phyloP scores from a whole-genome alignment of 2,113 vertebrate genomes.

The Carollia perspicillata region DNA sequence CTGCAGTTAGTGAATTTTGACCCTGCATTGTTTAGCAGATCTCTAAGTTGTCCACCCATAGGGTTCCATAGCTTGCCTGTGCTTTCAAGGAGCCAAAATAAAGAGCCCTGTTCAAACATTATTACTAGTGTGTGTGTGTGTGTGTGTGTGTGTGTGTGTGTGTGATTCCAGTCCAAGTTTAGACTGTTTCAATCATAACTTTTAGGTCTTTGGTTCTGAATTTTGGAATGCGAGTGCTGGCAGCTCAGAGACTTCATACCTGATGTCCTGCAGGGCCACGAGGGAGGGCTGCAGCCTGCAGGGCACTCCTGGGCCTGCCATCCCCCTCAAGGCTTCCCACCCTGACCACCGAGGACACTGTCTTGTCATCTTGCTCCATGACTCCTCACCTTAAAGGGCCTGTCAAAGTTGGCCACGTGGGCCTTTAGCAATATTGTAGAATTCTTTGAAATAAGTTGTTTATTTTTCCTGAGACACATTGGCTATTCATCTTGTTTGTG shows the following conservation, averaged over 20 bases:
- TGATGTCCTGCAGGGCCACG: not conserved
- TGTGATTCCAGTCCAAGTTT: not conserved
- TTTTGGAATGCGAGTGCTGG: not conserved
- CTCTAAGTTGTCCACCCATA: not conserved
- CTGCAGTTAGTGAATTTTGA: not conserved
- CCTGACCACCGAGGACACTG: not conserved
- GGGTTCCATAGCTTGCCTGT: not conserved
- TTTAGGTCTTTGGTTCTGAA: not conserved
- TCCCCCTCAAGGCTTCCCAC: not conserved
- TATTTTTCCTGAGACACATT: slow-evolving; percentile 49
- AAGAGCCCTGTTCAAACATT: not conserved
- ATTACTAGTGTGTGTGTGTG: not conserved
- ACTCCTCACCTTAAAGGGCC: slow-evolving; percentile 9
- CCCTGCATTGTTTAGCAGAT: not conserved
- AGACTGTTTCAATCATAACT: not conserved
- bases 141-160: not conserved
- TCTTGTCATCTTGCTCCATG: not conserved
- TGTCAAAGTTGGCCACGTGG: slow-evolving; percentile 6
- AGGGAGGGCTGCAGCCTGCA: not conserved
- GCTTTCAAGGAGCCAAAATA: slow-evolving; percentile 7
- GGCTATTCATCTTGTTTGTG: slow-evolving; percentile 43
- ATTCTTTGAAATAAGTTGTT: slow-evolving; percentile 60
- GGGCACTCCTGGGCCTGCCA: not conserved
- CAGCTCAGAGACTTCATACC: not conserved
- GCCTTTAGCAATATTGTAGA: slow-evolving; percentile 1